A percentile compares a stretch with the other conserved stretches of the same genome.
These are phyloP conservation scores for Gracilinanus agilis DNA, from an alignment of 2,113 vertebrate species.

Conservation along the genomic window DNA sequence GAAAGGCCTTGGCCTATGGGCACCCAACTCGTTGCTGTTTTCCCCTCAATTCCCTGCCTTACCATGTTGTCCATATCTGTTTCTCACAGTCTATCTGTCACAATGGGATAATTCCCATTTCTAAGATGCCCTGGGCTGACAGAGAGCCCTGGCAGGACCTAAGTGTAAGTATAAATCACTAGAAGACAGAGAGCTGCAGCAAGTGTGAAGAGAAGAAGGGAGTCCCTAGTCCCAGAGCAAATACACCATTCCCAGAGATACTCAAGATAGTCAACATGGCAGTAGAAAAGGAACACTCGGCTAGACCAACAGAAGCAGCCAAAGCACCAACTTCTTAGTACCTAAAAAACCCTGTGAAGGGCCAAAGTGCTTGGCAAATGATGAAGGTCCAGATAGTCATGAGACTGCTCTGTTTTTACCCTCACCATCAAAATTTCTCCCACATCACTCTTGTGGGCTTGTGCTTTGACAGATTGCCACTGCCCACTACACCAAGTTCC, in stretches of 20 bases:
- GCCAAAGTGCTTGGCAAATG: not conserved
- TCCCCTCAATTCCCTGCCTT: not conserved
- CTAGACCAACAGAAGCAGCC: not conserved
- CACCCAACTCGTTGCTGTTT: not conserved
- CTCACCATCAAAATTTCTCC: not conserved
- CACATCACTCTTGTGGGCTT: not conserved
- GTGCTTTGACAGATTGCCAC: not conserved
- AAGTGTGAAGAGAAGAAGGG: not conserved
- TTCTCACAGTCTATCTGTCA: not conserved
- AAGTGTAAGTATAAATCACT: not conserved
- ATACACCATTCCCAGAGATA: not conserved
- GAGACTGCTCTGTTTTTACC: not conserved
- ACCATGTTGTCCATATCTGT: not conserved
- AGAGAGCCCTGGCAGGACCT: not conserved
- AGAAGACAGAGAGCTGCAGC: not conserved
- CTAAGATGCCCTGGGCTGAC: not conserved
- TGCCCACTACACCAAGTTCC: not conserved
- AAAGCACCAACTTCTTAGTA: not conserved
- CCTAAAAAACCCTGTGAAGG: not conserved
- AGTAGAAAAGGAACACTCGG: not conserved
- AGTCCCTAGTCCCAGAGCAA: not conserved
- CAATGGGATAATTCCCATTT: not conserved
- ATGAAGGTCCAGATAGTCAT: not conserved
- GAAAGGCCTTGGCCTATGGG: not conserved
- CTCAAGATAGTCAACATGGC: not conserved